These are phyloP conservation scores for Lasioglossum albipes DNA, from an alignment of 1,140 invertebrate species.

Conservation along the genomic window DNA sequence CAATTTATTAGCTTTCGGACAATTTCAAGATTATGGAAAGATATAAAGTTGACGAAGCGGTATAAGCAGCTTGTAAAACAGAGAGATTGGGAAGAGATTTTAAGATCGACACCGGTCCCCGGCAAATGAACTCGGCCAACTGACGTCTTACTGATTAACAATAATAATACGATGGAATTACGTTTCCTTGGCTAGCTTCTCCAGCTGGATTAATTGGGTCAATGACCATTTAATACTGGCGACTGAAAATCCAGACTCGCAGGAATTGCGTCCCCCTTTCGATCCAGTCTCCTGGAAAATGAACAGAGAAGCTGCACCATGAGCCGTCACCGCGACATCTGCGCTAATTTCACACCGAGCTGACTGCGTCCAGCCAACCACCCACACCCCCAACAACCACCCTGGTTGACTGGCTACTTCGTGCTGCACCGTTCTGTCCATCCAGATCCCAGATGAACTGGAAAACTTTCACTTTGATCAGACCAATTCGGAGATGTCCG, in stretches of 20 bases:
- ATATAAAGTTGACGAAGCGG: too few species aligned
- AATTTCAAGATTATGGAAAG: too few species aligned
- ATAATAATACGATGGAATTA: slow-evolving; percentile 61
- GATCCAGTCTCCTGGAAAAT: slow-evolving; percentile 80
- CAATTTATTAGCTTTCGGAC: too few species aligned
- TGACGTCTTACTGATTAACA: slow-evolving; percentile 53
- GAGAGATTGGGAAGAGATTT: background rate
- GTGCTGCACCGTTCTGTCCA: slow-evolving; percentile 41
- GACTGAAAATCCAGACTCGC: slow-evolving; percentile 73
- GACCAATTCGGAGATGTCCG: slow-evolving; percentile 37
- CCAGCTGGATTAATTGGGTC: slow-evolving; percentile 68
- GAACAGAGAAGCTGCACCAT: slow-evolving; percentile 76
- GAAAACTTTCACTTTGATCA: slow-evolving; percentile 51
- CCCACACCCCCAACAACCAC: slow-evolving; percentile 53
- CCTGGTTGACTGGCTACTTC: slow-evolving; percentile 59
- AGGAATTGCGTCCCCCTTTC: slow-evolving; percentile 61
- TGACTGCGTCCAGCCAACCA: slow-evolving; percentile 72
- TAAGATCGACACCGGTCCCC: background rate
- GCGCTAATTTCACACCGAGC: slow-evolving; percentile 80
- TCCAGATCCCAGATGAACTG: slow-evolving; percentile 42
- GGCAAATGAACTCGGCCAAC: background rate
- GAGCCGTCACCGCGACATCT: slow-evolving; percentile 78
- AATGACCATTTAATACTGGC: slow-evolving; percentile 70
- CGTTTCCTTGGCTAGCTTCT: slow-evolving; percentile 55
- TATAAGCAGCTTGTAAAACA: background rate